A percentile compares a stretch with the other conserved stretches of the same genome.
Conservation (phyloP, 2,113 vertebrate species). For the Hemiscyllium ocellatum region DNA sequence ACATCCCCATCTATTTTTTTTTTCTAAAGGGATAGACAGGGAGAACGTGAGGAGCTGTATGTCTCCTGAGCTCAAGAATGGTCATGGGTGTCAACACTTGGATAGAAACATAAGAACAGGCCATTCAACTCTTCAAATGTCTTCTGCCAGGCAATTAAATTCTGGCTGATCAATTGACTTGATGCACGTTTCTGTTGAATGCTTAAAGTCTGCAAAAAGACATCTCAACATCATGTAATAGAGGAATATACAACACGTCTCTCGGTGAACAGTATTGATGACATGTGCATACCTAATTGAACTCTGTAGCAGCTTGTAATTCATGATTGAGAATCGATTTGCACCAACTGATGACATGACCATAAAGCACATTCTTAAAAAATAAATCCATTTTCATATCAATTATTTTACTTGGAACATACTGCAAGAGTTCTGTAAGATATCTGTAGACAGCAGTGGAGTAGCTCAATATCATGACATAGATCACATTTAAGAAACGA, state of each 20-base stretch:
- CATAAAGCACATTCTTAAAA: conserved; percentile 2
- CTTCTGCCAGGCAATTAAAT: background rate
- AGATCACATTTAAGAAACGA: background rate
- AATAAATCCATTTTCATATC: conserved; percentile 12
- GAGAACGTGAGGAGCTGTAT: background rate
- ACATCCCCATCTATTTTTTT: background rate
- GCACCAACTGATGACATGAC: background rate
- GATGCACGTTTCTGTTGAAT: background rate
- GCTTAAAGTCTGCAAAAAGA: background rate
- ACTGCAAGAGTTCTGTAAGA: background rate
- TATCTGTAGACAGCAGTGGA: background rate
- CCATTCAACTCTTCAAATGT: background rate
- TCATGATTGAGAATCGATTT: background rate
- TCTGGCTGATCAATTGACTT: background rate
- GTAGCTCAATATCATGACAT: background rate
- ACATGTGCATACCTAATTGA: background rate
- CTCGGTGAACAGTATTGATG: background rate
- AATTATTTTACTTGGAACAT: background rate
- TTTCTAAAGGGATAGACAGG: too few species aligned
- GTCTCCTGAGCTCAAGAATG: background rate
- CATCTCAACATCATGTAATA: background rate
- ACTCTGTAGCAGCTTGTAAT: background rate
- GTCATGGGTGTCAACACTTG: background rate
- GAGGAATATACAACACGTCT: background rate
- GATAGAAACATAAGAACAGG: background rate